Evolutionary conservation across 2,113 vertebrate genomes (phyloP), one percentile per base, ranked within the genome.

Genomic region (Diphyllodes magnificus): DNA sequence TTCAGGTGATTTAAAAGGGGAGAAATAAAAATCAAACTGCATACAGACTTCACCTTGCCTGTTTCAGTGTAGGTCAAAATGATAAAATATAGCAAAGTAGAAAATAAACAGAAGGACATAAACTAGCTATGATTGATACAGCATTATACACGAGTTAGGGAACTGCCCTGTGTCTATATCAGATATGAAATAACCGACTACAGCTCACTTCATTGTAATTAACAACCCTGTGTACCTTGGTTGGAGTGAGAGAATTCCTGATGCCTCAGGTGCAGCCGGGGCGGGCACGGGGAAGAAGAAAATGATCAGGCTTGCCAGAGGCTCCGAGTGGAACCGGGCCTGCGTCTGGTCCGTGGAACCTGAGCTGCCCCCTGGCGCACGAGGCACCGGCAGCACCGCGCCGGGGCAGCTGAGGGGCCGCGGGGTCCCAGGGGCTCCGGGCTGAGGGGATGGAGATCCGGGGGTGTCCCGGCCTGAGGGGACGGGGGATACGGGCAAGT

Each of bases 21-120:
- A 22, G 14, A n/a, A 40, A 50, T 69, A 51, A 45, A 76, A 65
- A 16, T 53, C 7, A 49, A 37, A 11, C 18, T 28, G 1, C 27
- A 12, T 14, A 3, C 1, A 14, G 2, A 0, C 2, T 54, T 39
- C 11, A 5, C 14, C 7, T n/a, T 3, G 5, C 13, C 1, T 13
- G 5, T 28, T 47, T 35, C 24, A 19, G 24, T 18, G 20, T 31
- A 10, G 6, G 24, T n/a, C 1, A 3, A 31, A 81, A 44, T 27
- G 15, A 15, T 57, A 15, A 21, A 66, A 37, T 49, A 27, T 16
- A 66, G 20, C 6, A 6, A 42, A n/a, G 10, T 2, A 11, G 18
- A 33, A 14, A 64, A 22, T n/a, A 49, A 68, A 33, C 2, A 54
- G 7, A 39, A 69, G n/a, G n/a, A 28, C 15, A 17, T 5, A 16